Percentiles rank a stretch among this genome's conserved stretches.
phyloP scores from a whole-genome alignment of 2,113 vertebrate species.

The Serilophus lunatus region DNA sequence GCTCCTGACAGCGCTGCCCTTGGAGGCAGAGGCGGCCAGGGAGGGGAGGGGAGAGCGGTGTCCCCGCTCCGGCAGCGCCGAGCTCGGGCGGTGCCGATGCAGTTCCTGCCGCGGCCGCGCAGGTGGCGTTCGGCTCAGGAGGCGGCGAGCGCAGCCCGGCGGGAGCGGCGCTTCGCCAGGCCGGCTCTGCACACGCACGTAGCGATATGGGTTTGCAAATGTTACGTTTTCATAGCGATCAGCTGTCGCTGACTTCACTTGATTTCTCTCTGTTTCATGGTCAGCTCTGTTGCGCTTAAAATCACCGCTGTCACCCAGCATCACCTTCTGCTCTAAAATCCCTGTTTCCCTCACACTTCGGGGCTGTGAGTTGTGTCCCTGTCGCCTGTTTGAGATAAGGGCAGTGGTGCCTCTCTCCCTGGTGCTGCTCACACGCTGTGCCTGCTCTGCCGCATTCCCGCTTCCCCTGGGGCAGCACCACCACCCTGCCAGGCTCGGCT shows the following conservation, averaged over 20 bases:
- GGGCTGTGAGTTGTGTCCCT: not conserved
- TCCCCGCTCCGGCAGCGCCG: too few species aligned
- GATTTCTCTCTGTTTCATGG: not conserved
- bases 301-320: not conserved
- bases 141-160: not conserved
- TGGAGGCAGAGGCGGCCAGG: not conserved
- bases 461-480: not conserved
- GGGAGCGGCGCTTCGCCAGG: not conserved
- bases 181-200: accelerated
- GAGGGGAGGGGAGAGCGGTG: accelerated
- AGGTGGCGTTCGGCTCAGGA: not conserved
- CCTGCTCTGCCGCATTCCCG: not conserved
- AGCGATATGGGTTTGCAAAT: accelerated
- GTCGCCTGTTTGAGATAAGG: accelerated
- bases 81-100: not conserved
- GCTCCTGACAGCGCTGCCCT: not conserved
- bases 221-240: not conserved
- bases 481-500: not conserved
- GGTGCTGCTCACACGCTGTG: not conserved
- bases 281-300: not conserved
- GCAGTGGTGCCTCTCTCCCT: accelerated
- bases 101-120: not conserved
- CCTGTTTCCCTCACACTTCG: not conserved
- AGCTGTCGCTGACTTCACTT: accelerated
- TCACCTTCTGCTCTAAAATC: not conserved